Percentiles rank a stretch among this genome's conserved stretches.
Conservation (phyloP, 2,113 vertebrate genomes). For the Pao palembangensis region DNA sequence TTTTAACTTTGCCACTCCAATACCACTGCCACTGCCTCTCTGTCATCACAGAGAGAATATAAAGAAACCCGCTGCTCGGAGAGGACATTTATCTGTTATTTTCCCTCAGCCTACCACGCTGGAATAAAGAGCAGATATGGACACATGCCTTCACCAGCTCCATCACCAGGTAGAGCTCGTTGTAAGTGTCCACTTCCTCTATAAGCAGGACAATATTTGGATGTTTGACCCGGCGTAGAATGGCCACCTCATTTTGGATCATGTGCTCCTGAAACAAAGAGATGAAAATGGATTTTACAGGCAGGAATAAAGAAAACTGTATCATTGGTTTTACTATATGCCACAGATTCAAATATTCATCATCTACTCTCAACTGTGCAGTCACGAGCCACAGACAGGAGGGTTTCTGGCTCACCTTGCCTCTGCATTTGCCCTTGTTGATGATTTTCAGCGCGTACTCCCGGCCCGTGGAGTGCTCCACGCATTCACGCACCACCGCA, state of each 20-base stretch:
- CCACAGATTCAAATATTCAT: no score
- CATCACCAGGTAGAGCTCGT: slow-evolving; percentile 96
- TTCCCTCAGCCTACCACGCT: neutral
- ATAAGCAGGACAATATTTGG: slow-evolving; percentile 97
- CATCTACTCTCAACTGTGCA: no score
- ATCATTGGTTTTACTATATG: no score
- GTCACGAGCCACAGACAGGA: no score
- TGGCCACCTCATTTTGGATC: slow-evolving; percentile 98
- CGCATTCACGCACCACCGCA: slow-evolving; percentile 94
- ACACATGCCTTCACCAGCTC: slow-evolving; percentile 91
- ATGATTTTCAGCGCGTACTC: slow-evolving; percentile 99
- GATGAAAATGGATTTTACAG: neutral
- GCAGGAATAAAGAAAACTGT: neutral
- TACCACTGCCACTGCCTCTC: slow-evolving; percentile 13
- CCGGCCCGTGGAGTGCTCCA: slow-evolving; percentile 93
- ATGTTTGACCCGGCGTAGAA: slow-evolving; percentile 94
- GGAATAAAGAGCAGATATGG: neutral
- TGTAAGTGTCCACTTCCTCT: slow-evolving; percentile 96
- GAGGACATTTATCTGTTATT: no score
- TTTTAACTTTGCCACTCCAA: slow-evolving; percentile 22
- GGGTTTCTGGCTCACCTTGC: slow-evolving; percentile 78
- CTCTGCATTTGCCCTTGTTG: slow-evolving; percentile 98
- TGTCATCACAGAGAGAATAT: neutral
- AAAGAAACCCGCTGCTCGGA: neutral
- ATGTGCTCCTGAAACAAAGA: slow-evolving; percentile 87